Base-by-base conservation (phyloP, 2,888 invertebrate genomes). In the Diplazon laetatorius region DNA sequence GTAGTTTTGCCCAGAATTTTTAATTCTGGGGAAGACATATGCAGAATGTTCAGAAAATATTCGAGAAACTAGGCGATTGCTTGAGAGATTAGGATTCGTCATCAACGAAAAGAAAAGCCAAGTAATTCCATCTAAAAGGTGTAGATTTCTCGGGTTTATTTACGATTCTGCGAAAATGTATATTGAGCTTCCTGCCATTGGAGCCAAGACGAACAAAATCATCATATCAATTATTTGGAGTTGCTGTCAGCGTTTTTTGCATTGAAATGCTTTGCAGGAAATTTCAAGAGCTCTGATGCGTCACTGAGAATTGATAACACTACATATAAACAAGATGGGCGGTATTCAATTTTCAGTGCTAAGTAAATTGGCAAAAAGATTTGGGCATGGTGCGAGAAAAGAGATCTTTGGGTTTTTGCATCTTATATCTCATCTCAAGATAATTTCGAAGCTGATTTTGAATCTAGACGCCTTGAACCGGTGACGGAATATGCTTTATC, bases 331-430 rank as follows among this genome's bases (percentile, higher is more conserved):
- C n/a, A n/a, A n/a, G n/a, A n/a, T n/a, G n/a, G n/a, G n/a, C n/a
- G n/a, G n/a, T n/a, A n/a, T 70, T 48, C 42, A 39, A 14, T 73
- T 55, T 20, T n/a, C 22, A 8, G 30, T 25, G 0, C 57, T 76
- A 20, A 76, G 50, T 18, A 55, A n/a, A 3, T 9, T 78, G 6
- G 62, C 76, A 0, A 69, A 76, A 48, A 59, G 1, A 76, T 80
- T 30, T 80, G 80, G 80, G 5, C 50, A 46, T 81, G 80, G 78
- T 82, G 78, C 37, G 75, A 82, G 12, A 12, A 20, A 37, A 60
- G 80, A 20, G 30, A 74, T 20, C 37, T 80, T 22, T 71, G n/a
- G 22, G 52, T 81, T 20, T 76, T 78, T 18, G 78, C 81, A 30
- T 80, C 80, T 0, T 80, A 76, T n/a, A 80, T 81, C 30, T 18